Conservation (phyloP, 2,888 invertebrate genomes). For the Iphiclides podalirius region DNA sequence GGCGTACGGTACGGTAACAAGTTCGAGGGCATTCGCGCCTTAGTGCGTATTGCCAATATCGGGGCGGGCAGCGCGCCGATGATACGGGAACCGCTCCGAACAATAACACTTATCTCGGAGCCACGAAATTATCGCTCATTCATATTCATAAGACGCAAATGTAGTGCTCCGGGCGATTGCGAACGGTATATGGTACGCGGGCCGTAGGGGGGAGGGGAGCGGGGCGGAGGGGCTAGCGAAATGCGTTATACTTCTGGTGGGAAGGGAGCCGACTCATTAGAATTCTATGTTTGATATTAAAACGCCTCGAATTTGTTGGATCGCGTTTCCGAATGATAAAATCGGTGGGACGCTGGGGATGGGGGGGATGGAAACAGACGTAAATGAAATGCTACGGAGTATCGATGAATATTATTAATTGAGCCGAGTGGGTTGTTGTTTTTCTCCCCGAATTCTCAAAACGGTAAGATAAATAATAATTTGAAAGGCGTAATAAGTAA, state of each 20-base stretch:
- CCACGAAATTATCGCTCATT: constrained; percentile 54
- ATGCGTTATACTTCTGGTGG: constrained; percentile 31
- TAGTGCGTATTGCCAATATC: constrained; percentile 20
- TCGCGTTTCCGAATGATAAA: constrained; percentile 14
- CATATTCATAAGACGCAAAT: constrained; percentile 62
- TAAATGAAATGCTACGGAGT: not conserved
- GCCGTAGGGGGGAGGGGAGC: constrained; percentile 13
- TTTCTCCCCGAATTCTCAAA: too few species aligned
- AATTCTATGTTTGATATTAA: constrained; percentile 40
- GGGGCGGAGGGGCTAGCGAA: constrained; percentile 16
- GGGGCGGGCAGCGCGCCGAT: constrained; percentile 19
- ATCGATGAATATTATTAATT: not conserved
- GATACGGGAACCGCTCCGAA: constrained; percentile 40
- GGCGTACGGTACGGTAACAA: not conserved
- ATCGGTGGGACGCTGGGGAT: not conserved
- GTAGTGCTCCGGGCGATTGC: constrained; percentile 34
- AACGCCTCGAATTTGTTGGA: constrained; percentile 28
- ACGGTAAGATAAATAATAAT: too few species aligned
- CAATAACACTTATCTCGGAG: constrained; percentile 63
- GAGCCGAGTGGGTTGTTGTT: not conserved
- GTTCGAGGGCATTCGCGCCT: constrained; percentile 8
- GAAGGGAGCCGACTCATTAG: constrained; percentile 34
- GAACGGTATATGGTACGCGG: constrained; percentile 4
- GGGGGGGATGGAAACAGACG: not conserved
- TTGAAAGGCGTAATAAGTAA: too few species aligned